A percentile compares a stretch with the other conserved stretches of the same genome.
Evolutionary conservation across 2,113 vertebrate genomes (phyloP).

Genomic region (Phaetusa simplex): DNA sequence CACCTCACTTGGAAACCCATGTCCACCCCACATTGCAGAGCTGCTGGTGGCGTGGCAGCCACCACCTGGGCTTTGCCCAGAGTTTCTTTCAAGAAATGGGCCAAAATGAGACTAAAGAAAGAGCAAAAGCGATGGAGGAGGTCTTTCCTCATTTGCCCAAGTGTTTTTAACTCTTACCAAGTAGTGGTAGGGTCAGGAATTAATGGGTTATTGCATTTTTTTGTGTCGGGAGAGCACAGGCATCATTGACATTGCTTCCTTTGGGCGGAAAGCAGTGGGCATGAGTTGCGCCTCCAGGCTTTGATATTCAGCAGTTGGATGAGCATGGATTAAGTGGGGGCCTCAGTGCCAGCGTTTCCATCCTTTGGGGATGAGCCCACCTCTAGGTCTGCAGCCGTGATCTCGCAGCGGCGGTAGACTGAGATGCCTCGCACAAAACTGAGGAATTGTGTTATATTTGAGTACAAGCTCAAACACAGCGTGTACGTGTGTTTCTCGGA

Average conservation of each 20-base stretch:
- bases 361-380: not conserved
- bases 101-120: not conserved
- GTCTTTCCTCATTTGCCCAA: not conserved
- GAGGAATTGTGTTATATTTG: accelerated
- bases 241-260: not conserved
- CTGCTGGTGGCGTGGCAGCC: not conserved
- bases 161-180: not conserved
- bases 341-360: not conserved
- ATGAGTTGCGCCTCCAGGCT: not conserved
- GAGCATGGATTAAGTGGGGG: not conserved
- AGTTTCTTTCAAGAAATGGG: not conserved
- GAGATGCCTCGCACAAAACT: accelerated
- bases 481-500: accelerated
- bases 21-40: not conserved
- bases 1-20: not conserved
- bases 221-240: not conserved
- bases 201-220: not conserved
- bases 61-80: not conserved
- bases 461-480: not conserved
- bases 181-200: not conserved
- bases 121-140: not conserved
- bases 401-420: not conserved
- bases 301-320: not conserved
- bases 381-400: not conserved
- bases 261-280: not conserved